phyloP scores from a whole-genome alignment of 2,797 vertebrate genomes.

The Hydrophis major region DNA sequence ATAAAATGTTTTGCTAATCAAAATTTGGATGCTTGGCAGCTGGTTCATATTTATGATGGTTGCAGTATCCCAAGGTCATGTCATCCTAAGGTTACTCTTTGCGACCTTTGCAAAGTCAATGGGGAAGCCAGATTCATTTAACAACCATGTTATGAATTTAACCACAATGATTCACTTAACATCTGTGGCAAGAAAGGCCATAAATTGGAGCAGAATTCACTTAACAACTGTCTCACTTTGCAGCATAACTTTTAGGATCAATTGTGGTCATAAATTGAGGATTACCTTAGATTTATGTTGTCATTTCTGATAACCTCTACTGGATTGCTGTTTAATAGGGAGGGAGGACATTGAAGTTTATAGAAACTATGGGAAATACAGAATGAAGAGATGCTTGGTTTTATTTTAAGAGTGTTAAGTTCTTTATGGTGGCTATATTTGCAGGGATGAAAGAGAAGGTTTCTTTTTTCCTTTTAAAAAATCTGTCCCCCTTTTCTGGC shows the following conservation, averaged over 20 bases:
- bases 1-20: neutral
- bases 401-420: neutral
- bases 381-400: neutral
- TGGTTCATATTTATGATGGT: too few species aligned
- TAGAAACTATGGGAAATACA: neutral
- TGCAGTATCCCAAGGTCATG: too few species aligned
- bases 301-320: neutral
- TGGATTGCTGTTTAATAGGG: neutral
- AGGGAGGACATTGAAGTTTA: neutral
- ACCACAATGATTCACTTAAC: neutral
- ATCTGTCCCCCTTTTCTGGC: neutral
- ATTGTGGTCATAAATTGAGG: neutral
- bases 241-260: neutral
- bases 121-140: neutral
- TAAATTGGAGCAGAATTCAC: neutral
- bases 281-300: neutral
- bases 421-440: neutral
- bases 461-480: neutral
- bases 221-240: neutral
- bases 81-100: too few species aligned
- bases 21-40: too few species aligned
- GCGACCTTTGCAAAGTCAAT: too few species aligned
- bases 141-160: neutral
- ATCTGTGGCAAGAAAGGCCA: neutral
- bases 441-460: too few species aligned